Percentiles rank a stretch among this genome's conserved stretches.
Evolutionary conservation across 1,140 invertebrate genomes (phyloP).

Genomic region (Monomorium pharaonis): DNA sequence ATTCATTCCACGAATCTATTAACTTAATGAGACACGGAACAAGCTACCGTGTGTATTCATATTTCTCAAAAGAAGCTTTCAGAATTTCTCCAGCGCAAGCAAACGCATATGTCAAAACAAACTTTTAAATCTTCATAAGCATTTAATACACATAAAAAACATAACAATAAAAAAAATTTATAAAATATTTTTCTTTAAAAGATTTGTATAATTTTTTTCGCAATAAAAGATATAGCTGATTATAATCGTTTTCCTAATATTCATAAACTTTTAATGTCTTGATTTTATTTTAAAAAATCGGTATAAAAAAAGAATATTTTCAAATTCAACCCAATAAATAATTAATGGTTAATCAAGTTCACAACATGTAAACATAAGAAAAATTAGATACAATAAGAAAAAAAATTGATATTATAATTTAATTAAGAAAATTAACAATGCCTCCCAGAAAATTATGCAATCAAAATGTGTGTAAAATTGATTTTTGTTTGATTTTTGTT

Average conservation of each 20-base stretch:
- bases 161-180: background rate
- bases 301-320: background rate
- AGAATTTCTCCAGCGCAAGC: background rate
- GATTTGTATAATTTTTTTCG: background rate
- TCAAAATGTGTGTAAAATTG: too few relatives aligned
- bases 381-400: too few relatives aligned
- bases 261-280: background rate
- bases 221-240: background rate
- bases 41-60: slow-evolving; percentile 46
- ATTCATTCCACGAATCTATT: slow-evolving; percentile 47
- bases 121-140: background rate
- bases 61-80: slow-evolving; percentile 44
- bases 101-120: slow-evolving; percentile 31
- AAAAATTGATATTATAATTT: too few relatives aligned
- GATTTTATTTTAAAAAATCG: background rate
- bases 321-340: background rate
- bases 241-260: background rate
- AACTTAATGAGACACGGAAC: slow-evolving; percentile 40
- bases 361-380: too few relatives aligned
- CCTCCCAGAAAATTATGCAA: too few relatives aligned
- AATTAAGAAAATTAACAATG: too few relatives aligned
- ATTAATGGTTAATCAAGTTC: too few relatives aligned
- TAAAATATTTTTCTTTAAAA: background rate
- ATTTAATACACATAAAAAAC: background rate
- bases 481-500: too few relatives aligned